Conservation (phyloP, 2,888 invertebrate genomes). For the Cepaea hortensis region DNA sequence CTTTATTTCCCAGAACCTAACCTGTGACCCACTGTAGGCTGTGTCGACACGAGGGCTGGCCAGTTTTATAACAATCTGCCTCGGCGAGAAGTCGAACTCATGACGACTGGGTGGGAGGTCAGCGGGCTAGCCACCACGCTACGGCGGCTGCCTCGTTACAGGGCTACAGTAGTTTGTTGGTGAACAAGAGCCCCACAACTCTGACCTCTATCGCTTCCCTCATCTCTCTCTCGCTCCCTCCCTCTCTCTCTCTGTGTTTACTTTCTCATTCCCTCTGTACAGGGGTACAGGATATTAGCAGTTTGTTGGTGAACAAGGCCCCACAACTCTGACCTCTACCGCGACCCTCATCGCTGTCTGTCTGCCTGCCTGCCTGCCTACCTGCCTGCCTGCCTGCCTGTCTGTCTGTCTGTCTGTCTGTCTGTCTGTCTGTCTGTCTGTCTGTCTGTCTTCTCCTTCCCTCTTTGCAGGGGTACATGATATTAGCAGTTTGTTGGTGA, state of each 20-base stretch:
- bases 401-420: background rate
- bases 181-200: background rate
- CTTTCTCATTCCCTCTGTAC: background rate
- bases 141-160: background rate
- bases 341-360: too few relatives aligned
- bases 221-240: conserved; percentile 31
- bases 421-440: background rate
- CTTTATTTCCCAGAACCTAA: too few relatives aligned
- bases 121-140: too few relatives aligned
- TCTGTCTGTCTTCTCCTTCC: background rate
- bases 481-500: too few relatives aligned
- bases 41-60: too few relatives aligned
- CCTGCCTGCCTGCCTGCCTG: background rate
- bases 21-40: too few relatives aligned
- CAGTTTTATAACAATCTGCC: too few relatives aligned
- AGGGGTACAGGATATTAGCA: background rate
- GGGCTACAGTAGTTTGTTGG: background rate
- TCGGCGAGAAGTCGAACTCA: too few relatives aligned
- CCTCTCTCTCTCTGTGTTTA: too few relatives aligned
- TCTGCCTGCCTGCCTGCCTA: background rate
- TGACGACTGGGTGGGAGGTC: too few relatives aligned
- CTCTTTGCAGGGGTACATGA: background rate
- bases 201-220: background rate
- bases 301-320: background rate
- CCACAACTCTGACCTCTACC: too few relatives aligned